phyloP scores from a whole-genome alignment of 2,113 vertebrate genomes.

The Acanthisitta chloris region DNA sequence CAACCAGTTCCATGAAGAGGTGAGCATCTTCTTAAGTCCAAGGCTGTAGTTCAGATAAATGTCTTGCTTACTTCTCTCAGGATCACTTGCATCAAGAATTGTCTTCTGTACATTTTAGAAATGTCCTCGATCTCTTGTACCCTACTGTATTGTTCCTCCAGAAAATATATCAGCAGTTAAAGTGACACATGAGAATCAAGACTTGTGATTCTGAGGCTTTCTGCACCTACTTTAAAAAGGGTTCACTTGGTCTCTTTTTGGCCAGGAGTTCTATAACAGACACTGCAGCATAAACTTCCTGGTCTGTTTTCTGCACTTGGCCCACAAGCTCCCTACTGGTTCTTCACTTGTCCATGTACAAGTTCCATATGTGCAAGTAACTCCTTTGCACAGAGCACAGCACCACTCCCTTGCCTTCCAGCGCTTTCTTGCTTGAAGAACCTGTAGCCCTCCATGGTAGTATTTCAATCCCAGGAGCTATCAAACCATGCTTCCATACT shows the following conservation, averaged over 20 bases:
- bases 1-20: neutral
- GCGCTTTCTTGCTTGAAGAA: neutral
- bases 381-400: neutral
- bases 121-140: neutral
- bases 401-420: neutral
- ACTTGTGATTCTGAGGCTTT: neutral
- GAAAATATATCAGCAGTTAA: neutral
- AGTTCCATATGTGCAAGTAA: neutral
- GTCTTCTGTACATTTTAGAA: neutral
- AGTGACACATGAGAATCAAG: neutral
- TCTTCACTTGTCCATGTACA: neutral
- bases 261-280: neutral
- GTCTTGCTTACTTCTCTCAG: neutral
- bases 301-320: neutral
- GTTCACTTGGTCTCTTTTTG: neutral
- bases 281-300: neutral
- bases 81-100: neutral
- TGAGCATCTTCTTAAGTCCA: neutral
- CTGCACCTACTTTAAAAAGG: neutral
- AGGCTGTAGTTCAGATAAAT: neutral
- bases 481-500: neutral
- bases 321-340: neutral
- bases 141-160: neutral
- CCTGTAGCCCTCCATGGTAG: neutral
- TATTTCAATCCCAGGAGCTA: neutral